Percentiles rank a stretch among this genome's conserved stretches.
Conservation (phyloP, 2,797 vertebrate genomes). For the Coregonus sp. region DNA sequence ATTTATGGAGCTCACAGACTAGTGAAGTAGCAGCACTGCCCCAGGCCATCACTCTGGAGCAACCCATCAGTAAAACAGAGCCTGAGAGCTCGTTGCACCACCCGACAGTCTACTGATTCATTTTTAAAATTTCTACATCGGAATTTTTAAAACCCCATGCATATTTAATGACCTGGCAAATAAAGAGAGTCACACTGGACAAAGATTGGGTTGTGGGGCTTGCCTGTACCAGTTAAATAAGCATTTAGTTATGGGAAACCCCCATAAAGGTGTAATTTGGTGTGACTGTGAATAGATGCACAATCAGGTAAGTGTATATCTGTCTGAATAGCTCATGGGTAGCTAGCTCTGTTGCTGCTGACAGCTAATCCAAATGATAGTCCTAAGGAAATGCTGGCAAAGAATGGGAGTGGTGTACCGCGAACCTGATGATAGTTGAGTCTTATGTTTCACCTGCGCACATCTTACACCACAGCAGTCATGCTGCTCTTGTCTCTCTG, state of each 20-base stretch:
- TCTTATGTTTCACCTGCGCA: slow-evolving; percentile 62
- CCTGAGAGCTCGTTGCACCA: slow-evolving; percentile 4
- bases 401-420: slow-evolving; percentile 30
- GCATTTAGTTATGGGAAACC: slow-evolving; percentile 13
- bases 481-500: slow-evolving; percentile 46
- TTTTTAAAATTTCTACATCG: slow-evolving; percentile 42
- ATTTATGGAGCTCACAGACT: slow-evolving; percentile 25
- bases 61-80: slow-evolving; percentile 10
- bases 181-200: not conserved
- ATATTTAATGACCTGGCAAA: slow-evolving; percentile 44
- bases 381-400: slow-evolving; percentile 31
- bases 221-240: not conserved
- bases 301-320: not conserved
- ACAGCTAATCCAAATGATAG: slow-evolving; percentile 10
- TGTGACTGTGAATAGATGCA: not conserved
- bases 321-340: not conserved
- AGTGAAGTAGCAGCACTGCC: slow-evolving; percentile 7
- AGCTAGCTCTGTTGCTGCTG: slow-evolving; percentile 18
- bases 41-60: slow-evolving; percentile 14
- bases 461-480: slow-evolving; percentile 51
- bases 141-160: slow-evolving; percentile 36
- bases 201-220: not conserved
- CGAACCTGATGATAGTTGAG: slow-evolving; percentile 35
- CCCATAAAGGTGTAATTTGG: not conserved
- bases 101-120: slow-evolving; percentile 35